Conservation (phyloP, 2,888 invertebrate species). For the Ecliptopera silaceata region DNA sequence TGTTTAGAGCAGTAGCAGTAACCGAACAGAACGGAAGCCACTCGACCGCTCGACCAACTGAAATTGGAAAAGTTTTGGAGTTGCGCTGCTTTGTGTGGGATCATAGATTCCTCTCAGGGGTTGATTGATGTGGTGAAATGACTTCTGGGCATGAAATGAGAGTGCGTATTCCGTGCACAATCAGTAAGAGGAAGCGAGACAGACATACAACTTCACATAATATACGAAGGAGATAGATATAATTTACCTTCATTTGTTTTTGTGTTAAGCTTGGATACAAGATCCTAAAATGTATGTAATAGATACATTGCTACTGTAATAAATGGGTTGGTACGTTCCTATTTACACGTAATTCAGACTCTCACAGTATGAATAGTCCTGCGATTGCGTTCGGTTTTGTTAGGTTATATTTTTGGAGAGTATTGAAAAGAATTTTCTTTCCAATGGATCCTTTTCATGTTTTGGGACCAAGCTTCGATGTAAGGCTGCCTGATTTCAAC, state of each 20-base stretch:
- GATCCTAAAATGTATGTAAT: too few species aligned
- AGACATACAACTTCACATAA: neutral
- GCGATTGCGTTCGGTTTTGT: neutral
- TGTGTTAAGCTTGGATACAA: neutral
- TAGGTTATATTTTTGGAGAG: neutral
- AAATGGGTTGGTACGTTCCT: too few species aligned
- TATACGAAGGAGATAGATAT: neutral
- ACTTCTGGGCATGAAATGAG: constrained; percentile 9
- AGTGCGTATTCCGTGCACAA: neutral
- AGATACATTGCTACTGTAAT: too few species aligned
- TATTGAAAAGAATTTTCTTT: constrained; percentile 1
- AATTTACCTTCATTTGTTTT: neutral
- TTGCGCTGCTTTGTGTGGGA: constrained; percentile 23
- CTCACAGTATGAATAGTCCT: neutral
- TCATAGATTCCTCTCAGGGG: constrained; percentile 15
- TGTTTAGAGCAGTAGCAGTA: constrained; percentile 12
- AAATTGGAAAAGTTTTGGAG: constrained; percentile 60
- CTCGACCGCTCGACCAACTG: constrained; percentile 43
- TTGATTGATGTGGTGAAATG: constrained; percentile 21
- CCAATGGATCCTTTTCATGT: neutral
- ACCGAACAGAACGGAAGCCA: constrained; percentile 39
- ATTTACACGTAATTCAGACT: too few species aligned
- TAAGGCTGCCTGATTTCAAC: neutral
- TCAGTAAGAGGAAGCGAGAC: neutral
- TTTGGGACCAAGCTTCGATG: neutral